These are phyloP conservation scores for Symphodus melops DNA, from an alignment of 2,113 vertebrate genomes.

Conservation along the genomic window DNA sequence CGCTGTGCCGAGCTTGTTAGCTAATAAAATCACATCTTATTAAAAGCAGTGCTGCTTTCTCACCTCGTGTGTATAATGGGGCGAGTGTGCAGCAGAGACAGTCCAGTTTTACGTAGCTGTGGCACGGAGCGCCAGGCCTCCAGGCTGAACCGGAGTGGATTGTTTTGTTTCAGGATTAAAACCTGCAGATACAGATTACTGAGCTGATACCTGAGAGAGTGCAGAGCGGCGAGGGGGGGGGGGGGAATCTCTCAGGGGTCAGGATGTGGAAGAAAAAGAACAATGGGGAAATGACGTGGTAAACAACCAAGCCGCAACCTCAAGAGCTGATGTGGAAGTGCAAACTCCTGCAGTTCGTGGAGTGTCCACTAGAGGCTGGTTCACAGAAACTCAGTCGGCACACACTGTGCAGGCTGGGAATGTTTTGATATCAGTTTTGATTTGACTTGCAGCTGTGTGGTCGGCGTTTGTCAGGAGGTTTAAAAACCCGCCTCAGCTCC, in stretches of 20 bases:
- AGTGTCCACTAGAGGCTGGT: too few species aligned
- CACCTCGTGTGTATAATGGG: slow-evolving; percentile 52
- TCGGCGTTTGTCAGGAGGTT: too few species aligned
- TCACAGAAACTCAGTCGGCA: too few species aligned
- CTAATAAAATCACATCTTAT: slow-evolving; percentile 81
- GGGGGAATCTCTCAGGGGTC: background rate
- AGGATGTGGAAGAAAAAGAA: too few species aligned
- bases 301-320: too few species aligned
- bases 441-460: too few species aligned
- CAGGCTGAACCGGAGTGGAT: slow-evolving; percentile 30
- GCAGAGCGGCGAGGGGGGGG: background rate
- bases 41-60: slow-evolving; percentile 63
- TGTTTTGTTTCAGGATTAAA: slow-evolving; percentile 58
- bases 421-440: too few species aligned
- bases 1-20: slow-evolving; percentile 78
- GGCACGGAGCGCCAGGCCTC: slow-evolving; percentile 28
- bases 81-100: slow-evolving; percentile 5
- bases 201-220: slow-evolving; percentile 29
- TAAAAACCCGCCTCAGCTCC: too few species aligned
- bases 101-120: background rate
- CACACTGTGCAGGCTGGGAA: too few species aligned
- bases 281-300: too few species aligned
- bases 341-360: too few species aligned
- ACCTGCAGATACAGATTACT: slow-evolving; percentile 32
- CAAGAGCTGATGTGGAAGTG: too few species aligned